A percentile compares a stretch with the other conserved stretches of the same genome.
Evolutionary conservation across 64 coral and sea anemone genomes (phyloP).

Genomic region (Dendrophyllia cribrosa): DNA sequence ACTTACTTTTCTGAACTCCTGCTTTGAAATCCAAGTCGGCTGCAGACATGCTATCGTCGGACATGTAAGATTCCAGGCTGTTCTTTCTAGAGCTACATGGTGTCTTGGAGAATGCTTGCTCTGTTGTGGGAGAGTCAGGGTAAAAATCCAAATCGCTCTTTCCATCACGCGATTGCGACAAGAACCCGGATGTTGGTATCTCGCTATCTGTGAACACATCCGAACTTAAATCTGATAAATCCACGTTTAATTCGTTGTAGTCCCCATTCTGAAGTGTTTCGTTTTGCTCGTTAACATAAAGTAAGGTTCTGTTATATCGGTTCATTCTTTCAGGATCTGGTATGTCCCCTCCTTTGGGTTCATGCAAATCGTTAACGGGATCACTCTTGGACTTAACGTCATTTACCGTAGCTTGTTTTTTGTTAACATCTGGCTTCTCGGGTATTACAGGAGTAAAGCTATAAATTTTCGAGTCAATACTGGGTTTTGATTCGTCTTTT

Average conservation of each 20-base stretch:
- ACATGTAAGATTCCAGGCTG: constrained; percentile 81
- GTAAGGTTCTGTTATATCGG: constrained; percentile 80
- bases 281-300: constrained; percentile 94
- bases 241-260: constrained; percentile 80
- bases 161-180: constrained; percentile 43
- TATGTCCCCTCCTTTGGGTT: constrained; percentile 62
- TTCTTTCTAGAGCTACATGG: constrained; percentile 91
- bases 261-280: constrained; percentile 88
- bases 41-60: constrained; percentile 82
- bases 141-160: constrained; percentile 76
- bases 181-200: constrained; percentile 56
- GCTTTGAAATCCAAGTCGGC: constrained; percentile 6
- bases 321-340: constrained; percentile 62
- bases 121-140: constrained; percentile 86
- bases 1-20: constrained; percentile 52
- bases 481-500: background rate
- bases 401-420: background rate
- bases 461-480: background rate
- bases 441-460: background rate
- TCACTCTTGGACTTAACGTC: background rate
- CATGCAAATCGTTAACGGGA: background rate
- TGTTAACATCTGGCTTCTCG: background rate
- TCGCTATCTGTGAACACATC: constrained; percentile 93
- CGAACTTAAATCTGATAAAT: constrained; percentile 87
- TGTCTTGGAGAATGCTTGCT: constrained; percentile 89